phyloP scores from a whole-genome alignment of 1,140 invertebrate species.

The Drosophila nigrodunni region DNA sequence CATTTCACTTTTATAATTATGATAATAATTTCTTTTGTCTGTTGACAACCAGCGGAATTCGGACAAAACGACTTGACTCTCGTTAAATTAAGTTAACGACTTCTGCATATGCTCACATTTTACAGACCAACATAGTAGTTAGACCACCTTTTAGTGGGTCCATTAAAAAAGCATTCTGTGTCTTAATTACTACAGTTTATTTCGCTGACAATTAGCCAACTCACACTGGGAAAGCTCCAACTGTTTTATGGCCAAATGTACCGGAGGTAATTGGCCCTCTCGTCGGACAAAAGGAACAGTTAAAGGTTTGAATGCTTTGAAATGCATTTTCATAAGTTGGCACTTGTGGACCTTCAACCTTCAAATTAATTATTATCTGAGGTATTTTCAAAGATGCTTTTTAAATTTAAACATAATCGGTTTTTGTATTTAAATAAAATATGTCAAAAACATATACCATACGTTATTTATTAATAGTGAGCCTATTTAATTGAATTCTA shows the following conservation, averaged over 20 bases:
- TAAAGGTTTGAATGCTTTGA: neutral
- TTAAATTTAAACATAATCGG: no score
- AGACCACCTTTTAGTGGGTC: slow-evolving; percentile 22
- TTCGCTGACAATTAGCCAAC: slow-evolving; percentile 33
- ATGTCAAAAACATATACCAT: no score
- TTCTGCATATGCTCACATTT: neutral
- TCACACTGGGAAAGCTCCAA: slow-evolving; percentile 13
- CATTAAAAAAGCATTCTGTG: slow-evolving; percentile 31
- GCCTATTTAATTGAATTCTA: no score
- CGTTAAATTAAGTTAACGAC: slow-evolving; percentile 14
- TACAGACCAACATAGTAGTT: neutral
- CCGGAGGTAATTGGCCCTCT: slow-evolving; percentile 13
- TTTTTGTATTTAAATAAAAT: no score
- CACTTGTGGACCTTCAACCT: no score
- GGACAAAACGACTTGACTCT: neutral
- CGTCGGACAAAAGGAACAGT: neutral
- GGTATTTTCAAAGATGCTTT: no score
- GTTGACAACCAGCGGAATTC: neutral
- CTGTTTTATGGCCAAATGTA: slow-evolving; percentile 26
- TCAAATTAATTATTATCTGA: no score
- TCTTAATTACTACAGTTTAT: slow-evolving; percentile 32
- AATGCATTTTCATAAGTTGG: no score
- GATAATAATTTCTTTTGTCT: neutral
- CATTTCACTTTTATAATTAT: neutral
- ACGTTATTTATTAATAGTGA: no score